phyloP scores from a whole-genome alignment of 1,140 invertebrate species.

The Drosophila lowei region DNA sequence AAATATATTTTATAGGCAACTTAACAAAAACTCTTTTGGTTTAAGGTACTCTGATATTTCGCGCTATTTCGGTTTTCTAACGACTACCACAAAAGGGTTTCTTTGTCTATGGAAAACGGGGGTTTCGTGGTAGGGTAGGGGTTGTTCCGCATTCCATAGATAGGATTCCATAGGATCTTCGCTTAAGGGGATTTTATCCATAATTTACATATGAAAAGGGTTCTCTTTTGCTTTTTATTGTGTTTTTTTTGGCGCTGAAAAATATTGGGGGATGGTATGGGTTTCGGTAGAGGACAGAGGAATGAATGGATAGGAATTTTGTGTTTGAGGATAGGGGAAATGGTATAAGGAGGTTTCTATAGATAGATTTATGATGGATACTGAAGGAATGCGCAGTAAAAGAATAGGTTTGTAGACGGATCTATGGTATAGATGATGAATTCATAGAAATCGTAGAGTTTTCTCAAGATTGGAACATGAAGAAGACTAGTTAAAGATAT shows the following conservation, averaged over 20 bases:
- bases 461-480: too few relatives aligned
- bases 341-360: too few relatives aligned
- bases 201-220: conserved; percentile 60
- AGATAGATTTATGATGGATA: too few relatives aligned
- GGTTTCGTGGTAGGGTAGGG: not conserved
- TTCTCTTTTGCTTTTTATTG: conserved; percentile 12
- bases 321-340: not conserved
- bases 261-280: too few relatives aligned
- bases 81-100: too few relatives aligned
- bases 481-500: too few relatives aligned
- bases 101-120: not conserved
- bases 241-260: not conserved
- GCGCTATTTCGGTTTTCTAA: too few relatives aligned
- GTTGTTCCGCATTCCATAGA: conserved; percentile 29
- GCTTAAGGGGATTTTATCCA: conserved; percentile 40
- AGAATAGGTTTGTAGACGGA: too few relatives aligned
- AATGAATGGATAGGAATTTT: not conserved
- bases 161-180: conserved; percentile 26
- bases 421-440: too few relatives aligned
- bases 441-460: too few relatives aligned
- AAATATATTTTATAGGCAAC: not conserved
- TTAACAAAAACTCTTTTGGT: not conserved
- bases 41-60: not conserved
- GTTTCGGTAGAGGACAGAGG: too few relatives aligned
- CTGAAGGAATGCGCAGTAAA: too few relatives aligned